Conservation (phyloP, 2,888 invertebrate species). For the Machimus atricapillus region DNA sequence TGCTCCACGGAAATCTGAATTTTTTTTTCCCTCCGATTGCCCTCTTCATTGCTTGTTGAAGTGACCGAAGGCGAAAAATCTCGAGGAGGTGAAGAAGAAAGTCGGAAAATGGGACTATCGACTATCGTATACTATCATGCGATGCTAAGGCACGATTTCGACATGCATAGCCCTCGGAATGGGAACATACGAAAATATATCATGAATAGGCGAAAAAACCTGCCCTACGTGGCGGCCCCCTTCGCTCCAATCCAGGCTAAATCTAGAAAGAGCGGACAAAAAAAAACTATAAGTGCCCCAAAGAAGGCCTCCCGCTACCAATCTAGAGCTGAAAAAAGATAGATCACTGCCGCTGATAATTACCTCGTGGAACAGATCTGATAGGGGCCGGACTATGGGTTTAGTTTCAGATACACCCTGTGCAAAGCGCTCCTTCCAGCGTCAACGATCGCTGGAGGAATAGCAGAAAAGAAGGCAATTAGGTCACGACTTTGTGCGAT, state of each 20-base stretch:
- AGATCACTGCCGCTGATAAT: not conserved
- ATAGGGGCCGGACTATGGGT: not conserved
- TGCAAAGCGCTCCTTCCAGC: not conserved
- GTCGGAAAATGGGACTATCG: not conserved
- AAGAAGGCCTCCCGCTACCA: not conserved
- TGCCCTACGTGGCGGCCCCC: not conserved
- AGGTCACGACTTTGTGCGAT: not conserved
- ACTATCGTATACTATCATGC: not conserved
- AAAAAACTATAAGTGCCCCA: not conserved
- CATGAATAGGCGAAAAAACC: not conserved
- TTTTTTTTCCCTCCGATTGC: not conserved
- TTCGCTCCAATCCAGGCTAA: not conserved
- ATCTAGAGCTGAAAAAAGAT: not conserved
- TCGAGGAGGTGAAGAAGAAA: not conserved
- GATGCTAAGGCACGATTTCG: not conserved
- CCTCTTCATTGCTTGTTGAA: not conserved
- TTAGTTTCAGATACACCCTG: not conserved
- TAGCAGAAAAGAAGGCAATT: not conserved
- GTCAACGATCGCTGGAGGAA: not conserved
- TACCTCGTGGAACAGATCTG: not conserved
- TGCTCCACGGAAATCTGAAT: not conserved
- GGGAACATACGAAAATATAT: not conserved
- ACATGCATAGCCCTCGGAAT: not conserved
- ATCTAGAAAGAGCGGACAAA: not conserved
- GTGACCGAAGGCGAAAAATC: not conserved